Evolutionary conservation across 2,888 invertebrate genomes (phyloP).

Genomic region (Ornithoptera priamus): DNA sequence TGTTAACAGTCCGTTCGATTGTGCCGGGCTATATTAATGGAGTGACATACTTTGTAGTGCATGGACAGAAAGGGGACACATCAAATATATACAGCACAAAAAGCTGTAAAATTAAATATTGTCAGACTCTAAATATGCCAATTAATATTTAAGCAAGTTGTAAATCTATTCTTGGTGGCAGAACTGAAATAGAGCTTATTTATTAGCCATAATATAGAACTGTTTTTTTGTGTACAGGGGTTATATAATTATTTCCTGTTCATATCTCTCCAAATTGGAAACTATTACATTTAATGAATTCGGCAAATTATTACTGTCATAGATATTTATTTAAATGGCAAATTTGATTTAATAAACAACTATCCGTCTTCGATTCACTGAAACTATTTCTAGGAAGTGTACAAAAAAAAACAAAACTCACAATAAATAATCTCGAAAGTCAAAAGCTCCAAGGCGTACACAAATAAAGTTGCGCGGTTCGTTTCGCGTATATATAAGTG

Average conservation of each 20-base stretch:
- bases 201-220: no score
- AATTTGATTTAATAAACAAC: background rate
- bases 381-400: background rate
- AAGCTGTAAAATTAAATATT: background rate
- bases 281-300: no score
- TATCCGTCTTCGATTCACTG: background rate
- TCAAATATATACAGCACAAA: background rate
- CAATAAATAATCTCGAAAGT: conserved; percentile 25
- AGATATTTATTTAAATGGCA: background rate
- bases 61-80: background rate
- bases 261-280: no score
- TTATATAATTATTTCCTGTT: no score
- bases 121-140: no score
- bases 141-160: no score
- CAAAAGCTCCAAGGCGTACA: conserved; percentile 30
- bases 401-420: conserved; percentile 11
- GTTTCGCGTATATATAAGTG: conserved; percentile 43
- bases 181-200: no score
- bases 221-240: no score
- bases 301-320: no score
- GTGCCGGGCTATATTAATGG: conserved; percentile 5
- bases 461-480: conserved; percentile 2
- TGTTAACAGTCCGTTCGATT: conserved; percentile 35
- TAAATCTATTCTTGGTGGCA: no score
- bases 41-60: background rate